Conservation (phyloP, 2,797 vertebrate genomes). For the Neosilurus mollespiculum region DNA sequence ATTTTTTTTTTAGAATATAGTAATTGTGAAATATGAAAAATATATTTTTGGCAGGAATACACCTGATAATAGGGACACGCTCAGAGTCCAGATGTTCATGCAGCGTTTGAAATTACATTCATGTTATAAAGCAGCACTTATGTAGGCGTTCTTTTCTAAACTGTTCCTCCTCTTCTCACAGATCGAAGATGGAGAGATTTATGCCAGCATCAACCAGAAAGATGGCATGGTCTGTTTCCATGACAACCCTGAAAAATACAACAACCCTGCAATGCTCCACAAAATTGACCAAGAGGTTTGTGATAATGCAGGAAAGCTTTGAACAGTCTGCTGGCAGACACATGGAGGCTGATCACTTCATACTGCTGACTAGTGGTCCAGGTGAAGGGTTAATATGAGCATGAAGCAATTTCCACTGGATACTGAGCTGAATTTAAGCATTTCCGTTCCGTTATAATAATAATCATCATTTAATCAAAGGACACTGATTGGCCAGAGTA, state of each 20-base stretch:
- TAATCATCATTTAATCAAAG: neutral
- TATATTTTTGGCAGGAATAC: neutral
- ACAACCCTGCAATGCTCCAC: slow-evolving; percentile 99
- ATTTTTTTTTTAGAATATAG: neutral
- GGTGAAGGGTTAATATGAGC: neutral
- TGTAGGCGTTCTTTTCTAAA: neutral
- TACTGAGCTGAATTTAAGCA: neutral
- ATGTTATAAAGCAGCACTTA: neutral
- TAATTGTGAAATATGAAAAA: neutral
- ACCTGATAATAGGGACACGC: neutral
- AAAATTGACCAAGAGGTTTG: slow-evolving; percentile 99
- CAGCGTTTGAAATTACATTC: neutral
- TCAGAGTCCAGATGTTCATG: neutral
- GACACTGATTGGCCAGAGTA: neutral
- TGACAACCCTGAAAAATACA: slow-evolving; percentile 99
- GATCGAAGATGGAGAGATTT: slow-evolving; percentile 99
- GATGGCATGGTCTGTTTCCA: slow-evolving; percentile 99
- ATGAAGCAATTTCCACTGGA: neutral
- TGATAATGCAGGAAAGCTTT: neutral
- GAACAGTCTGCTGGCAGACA: neutral
- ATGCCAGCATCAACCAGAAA: slow-evolving; percentile 99
- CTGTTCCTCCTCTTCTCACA: slow-evolving; percentile 56
- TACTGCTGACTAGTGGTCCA: neutral
- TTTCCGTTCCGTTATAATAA: neutral
- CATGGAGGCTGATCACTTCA: neutral